Base-by-base conservation (phyloP, 2,113 vertebrate species). In the Zosterops hypoxanthus region DNA sequence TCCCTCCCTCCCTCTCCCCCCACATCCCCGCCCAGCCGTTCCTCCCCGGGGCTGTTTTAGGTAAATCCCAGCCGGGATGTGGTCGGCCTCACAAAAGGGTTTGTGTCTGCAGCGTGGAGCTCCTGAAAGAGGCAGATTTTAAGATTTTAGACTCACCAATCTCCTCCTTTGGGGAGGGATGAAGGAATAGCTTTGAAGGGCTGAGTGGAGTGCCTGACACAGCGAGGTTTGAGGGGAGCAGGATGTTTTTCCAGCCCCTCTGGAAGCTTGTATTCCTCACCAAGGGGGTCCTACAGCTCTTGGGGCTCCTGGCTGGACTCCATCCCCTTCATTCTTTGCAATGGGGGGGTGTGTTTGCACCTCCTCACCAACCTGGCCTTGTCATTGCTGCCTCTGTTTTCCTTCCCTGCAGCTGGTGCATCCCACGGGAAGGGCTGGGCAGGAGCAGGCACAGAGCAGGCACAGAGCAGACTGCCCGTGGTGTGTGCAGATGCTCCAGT, bases 31-130 rank as follows among this genome's bases (percentile, higher is more conserved):
- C 92, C 92, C 71, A 81, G 72, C 50, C 3, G 1, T 50, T 93
- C 82, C 34, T 57, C 91, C 88, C 68, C 0, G 6, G 92, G 93
- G 86, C 83, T 88, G 52, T 59, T 88, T 75, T 57, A 86, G 85
- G 93, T 94, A 84, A 90, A 90, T 90, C 69, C 82, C 73, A 84
- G 88, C 65, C 77, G 82, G 82, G 92, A 86, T 88, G 82, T 1
- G 3, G 70, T 50, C 66, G 76, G 77, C 80, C 36, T 70, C 41
- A 83, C 82, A 83, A 73, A 88, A 39, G 69, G 21, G 0, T 60
- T 93, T 24, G 1, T 68, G 82, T 50, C 90, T 82, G 36, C 36
- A 39, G 36, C 36, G 36, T 39, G 36, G 36, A 39, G 36, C 36
- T 39, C 36, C 36, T 22, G 5, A 16, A 24, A 61, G 46, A 71